Base-by-base conservation (phyloP, 1,140 invertebrate genomes). In the Scaptomyza pallida region DNA sequence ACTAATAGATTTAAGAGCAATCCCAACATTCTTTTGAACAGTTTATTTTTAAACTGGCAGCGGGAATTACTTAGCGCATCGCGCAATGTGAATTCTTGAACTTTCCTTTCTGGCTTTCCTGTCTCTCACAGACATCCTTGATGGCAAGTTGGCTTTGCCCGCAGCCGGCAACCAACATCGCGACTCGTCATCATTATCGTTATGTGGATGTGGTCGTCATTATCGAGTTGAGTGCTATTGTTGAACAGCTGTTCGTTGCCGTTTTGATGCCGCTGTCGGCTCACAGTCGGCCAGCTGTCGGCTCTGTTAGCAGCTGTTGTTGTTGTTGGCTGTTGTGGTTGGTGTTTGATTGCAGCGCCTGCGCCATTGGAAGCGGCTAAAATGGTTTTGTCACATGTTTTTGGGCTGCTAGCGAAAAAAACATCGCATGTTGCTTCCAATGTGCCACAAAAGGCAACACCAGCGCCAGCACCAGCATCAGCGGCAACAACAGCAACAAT, bases 211-310 rank as follows among this genome's bases (percentile, higher is more conserved):
- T 15, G 1, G n/a, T 62, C 47, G 47, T 47, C 12, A n/a, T 12
- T n/a, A 37, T 37, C 0, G 33, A 12, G 3, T 37, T 37, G 12
- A 3, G 33, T 54, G n/a, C n/a, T n/a, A 2, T 65, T 64, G 65
- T 50, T 64, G 40, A 83, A 80, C 81, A 88, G 78, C 81, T 86
- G 82, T 88, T 86, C 77, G 81, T 61, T 30, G 33, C 33, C 33
- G n/a, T 30, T 51, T 51, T 45, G 16, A 52, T n/a, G 30, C 35
- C 30, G 57, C 57, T 62, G 44, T 62, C 43, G 65, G 56, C 55
- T 61, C 23, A 19, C 16, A 21, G 30, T 70, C 33, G 55, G 44
- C 33, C 78, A 64, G 78, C 73, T 81, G 78, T 78, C 75, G 60
- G 60, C 56, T 67, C 60, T 69, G 47, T 35, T 47, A 67, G 71